Conservation (phyloP, 2,888 invertebrate genomes). For the Exephanes ischioxanthus region DNA sequence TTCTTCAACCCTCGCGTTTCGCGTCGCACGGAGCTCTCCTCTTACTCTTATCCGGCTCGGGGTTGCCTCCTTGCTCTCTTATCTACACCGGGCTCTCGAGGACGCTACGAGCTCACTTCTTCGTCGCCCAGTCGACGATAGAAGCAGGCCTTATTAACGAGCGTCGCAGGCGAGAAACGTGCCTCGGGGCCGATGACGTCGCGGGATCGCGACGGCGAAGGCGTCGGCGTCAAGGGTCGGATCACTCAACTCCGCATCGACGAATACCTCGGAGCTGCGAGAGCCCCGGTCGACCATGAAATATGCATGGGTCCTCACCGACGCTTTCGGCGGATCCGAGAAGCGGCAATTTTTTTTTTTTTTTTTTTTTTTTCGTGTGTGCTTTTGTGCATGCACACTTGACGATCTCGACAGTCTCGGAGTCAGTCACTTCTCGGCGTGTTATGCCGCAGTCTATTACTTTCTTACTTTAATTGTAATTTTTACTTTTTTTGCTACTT, state of each 20-base stretch:
- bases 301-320: conserved; percentile 51
- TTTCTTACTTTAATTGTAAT: no score
- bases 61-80: neutral
- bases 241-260: conserved; percentile 32
- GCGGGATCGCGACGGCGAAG: conserved; percentile 4
- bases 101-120: conserved; percentile 48
- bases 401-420: no score
- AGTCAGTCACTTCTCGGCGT: no score
- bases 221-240: conserved; percentile 3
- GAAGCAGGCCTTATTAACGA: conserved; percentile 66
- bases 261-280: conserved; percentile 35
- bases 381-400: neutral
- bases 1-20: conserved; percentile 20
- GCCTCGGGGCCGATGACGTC: conserved; percentile 65
- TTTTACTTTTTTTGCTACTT: no score
- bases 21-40: conserved; percentile 6
- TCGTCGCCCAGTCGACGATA: conserved; percentile 4
- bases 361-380: neutral
- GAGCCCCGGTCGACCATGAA: conserved; percentile 63
- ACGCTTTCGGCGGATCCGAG: conserved; percentile 39
- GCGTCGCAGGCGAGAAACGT: conserved; percentile 63
- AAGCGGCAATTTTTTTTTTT: conserved; percentile 12
- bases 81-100: conserved; percentile 30
- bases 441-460: no score
- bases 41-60: neutral